These are phyloP conservation scores for Siniperca obscura DNA, from an alignment of 2,797 vertebrate genomes.

Conservation along the genomic window DNA sequence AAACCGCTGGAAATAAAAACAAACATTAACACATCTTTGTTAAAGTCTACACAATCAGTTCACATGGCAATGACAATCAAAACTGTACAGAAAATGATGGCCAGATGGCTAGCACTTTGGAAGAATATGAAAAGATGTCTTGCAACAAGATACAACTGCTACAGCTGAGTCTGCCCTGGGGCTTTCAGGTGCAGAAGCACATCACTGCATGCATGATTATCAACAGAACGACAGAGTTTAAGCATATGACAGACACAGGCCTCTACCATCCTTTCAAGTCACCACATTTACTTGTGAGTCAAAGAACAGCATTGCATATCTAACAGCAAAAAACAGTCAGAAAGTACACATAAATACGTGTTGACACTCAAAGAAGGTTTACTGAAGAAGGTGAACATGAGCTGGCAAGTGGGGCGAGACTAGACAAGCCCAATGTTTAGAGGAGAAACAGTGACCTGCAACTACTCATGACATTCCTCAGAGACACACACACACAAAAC, in stretches of 20 bases:
- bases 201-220: slow-evolving; percentile 40
- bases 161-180: slow-evolving; percentile 45
- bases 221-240: slow-evolving; percentile 25
- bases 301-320: slow-evolving; percentile 6
- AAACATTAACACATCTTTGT: slow-evolving; percentile 41
- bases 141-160: slow-evolving; percentile 45
- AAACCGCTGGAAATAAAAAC: slow-evolving; percentile 41
- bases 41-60: slow-evolving; percentile 27
- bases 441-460: slow-evolving; percentile 74
- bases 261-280: slow-evolving; percentile 24
- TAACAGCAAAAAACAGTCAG: slow-evolving; percentile 7
- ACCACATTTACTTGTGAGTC: slow-evolving; percentile 19
- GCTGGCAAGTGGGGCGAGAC: slow-evolving; percentile 63
- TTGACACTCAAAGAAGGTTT: slow-evolving; percentile 27
- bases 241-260: slow-evolving; percentile 7
- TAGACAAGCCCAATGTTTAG: slow-evolving; percentile 75
- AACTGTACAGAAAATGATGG: slow-evolving; percentile 23
- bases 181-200: slow-evolving; percentile 67
- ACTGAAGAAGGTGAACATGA: slow-evolving; percentile 47
- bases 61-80: background rate
- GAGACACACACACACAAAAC: slow-evolving; percentile 64
- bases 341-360: slow-evolving; percentile 31
- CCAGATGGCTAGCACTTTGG: slow-evolving; percentile 27
- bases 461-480: slow-evolving; percentile 73
- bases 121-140: slow-evolving; percentile 24